Percentiles rank a stretch among this genome's conserved stretches.
Conservation (phyloP, 2,888 invertebrate genomes). For the Pristionchus arcanus region DNA sequence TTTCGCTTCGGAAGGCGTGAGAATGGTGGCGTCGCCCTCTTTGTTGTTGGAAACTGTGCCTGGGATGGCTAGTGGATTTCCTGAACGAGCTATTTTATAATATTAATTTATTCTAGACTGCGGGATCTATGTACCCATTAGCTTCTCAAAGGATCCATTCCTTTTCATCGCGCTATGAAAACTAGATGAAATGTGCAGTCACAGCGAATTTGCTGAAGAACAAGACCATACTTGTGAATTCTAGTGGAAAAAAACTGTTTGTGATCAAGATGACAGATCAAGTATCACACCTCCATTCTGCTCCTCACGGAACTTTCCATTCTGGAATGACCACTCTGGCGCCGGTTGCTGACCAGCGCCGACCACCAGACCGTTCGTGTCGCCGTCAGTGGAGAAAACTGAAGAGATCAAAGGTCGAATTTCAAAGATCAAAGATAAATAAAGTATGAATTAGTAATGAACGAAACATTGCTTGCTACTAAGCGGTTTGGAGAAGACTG, state of each 20-base stretch:
- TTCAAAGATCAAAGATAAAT: background rate
- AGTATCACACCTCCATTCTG: conserved; percentile 16
- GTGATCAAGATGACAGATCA: background rate
- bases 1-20: background rate
- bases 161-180: background rate
- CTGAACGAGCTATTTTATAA: background rate
- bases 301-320: conserved; percentile 31
- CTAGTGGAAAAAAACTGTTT: background rate
- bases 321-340: conserved; percentile 54
- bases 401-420: conserved; percentile 40
- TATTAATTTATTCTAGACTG: background rate
- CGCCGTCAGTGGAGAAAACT: conserved; percentile 66
- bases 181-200: background rate
- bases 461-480: background rate
- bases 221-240: no score
- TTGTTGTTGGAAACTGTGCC: background rate
- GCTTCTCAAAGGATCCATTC: background rate
- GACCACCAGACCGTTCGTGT: conserved; percentile 45
- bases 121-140: background rate
- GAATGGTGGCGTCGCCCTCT: conserved; percentile 51
- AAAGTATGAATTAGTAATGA: background rate
- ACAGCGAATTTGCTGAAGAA: background rate
- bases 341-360: conserved; percentile 15
- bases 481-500: background rate
- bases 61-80: conserved; percentile 21